These are phyloP conservation scores for Poecile atricapillus DNA, from an alignment of 2,113 vertebrate species.

Conservation along the genomic window DNA sequence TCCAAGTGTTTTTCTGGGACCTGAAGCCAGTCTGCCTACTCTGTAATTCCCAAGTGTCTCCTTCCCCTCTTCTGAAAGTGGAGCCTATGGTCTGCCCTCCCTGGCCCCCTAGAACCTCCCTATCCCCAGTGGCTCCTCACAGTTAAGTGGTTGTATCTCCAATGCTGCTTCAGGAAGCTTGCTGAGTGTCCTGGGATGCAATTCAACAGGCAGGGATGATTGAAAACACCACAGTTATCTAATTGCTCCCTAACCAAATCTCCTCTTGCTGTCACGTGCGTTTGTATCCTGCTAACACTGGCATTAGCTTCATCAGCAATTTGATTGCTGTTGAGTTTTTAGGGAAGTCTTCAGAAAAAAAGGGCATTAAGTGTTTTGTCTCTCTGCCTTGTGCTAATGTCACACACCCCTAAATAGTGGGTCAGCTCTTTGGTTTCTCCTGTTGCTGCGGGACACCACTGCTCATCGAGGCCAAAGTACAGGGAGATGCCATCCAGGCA, in stretches of 20 bases:
- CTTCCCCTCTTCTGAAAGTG: not conserved
- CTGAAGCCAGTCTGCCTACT: not conserved
- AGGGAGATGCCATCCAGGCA: not conserved
- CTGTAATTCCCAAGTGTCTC: not conserved
- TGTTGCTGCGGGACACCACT: not conserved
- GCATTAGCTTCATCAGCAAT: not conserved
- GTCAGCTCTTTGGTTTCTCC: not conserved
- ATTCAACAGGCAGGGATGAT: slow-evolving; percentile 18
- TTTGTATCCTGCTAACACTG: not conserved
- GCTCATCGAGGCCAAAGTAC: not conserved
- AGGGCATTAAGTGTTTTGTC: not conserved
- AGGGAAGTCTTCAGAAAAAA: not conserved
- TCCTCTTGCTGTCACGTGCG: fast-evolving
- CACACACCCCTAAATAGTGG: not conserved
- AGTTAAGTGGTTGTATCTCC: not conserved
- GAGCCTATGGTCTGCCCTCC: not conserved
- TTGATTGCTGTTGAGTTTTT: not conserved
- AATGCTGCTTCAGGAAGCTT: slow-evolving; percentile 28
- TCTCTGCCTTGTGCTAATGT: not conserved
- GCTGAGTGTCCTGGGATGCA: slow-evolving; percentile 18
- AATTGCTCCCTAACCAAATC: not conserved
- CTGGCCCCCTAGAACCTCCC: slow-evolving; percentile 10
- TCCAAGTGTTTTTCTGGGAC: slow-evolving; percentile 48
- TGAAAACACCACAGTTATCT: slow-evolving; percentile 31
- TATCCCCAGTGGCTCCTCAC: not conserved